Evolutionary conservation across 1,140 invertebrate genomes (phyloP), one percentile per base, ranked within the genome.

Genomic region (Pteromalus puparum): DNA sequence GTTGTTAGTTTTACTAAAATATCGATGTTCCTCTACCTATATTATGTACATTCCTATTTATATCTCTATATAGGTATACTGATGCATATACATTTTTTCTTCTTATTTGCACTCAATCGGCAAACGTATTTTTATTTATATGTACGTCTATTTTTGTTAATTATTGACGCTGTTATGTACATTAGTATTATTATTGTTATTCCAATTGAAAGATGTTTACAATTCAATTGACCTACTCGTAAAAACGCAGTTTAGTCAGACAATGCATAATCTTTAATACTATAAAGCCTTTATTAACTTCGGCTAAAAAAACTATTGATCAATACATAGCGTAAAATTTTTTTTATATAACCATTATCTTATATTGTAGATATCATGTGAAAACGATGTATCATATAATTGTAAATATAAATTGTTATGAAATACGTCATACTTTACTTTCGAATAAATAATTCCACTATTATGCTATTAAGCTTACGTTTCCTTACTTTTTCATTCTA

Each of bases 401-500:
- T 77, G 74, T 83, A 83, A 73, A 84, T 74, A 74, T 48, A n/a
- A 26, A 38, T 73, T 42, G 13, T 68, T 70, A 83, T 30, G 1
- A 12, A 67, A 78, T 18, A 12, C n/a, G 28, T 79, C 9, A 48
- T 78, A 61, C 24, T 65, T 79, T 73, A 61, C 70, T 30, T 61
- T 70, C n/a, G 26, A 79, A 84, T 84, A 74, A 79, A 84, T 73
- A 38, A 61, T n/a, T 65, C 53, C n/a, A 61, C 21, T 61, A 13
- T 61, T 67, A 48, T 48, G 21, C 38, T 28, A 80, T 75, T 48
- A 46, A 67, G 34, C 38, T n/a, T 80, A 72, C 21, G 15, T 72
- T 48, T 74, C 15, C n/a, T 73, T 79, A 67, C 28, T 80, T 65
- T 76, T 83, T 30, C 18, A 30, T 61, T 86, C 72, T 82, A 73